Conservation (phyloP, 2,888 invertebrate genomes). For the Zele albiditarsus region DNA sequence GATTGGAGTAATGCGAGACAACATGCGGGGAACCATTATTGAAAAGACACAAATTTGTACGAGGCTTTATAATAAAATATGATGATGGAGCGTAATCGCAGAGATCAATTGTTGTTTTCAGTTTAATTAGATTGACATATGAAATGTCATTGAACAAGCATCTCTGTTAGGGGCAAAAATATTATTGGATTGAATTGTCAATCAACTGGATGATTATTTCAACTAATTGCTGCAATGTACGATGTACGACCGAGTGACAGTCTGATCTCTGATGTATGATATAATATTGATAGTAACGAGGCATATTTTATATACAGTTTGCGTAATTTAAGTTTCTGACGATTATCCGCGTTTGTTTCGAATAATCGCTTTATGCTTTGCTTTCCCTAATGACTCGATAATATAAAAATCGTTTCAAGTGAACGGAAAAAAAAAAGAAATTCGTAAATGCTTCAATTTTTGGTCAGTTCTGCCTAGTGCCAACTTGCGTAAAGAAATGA, state of each 20-base stretch:
- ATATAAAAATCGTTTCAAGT: conserved; percentile 2
- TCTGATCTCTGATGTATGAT: conserved; percentile 10
- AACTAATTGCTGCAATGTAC: not conserved
- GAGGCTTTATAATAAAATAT: conserved; percentile 50
- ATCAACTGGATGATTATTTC: not conserved
- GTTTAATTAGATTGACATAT: not conserved
- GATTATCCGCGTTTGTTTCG: not conserved
- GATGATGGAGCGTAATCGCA: conserved; percentile 37
- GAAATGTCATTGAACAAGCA: not conserved
- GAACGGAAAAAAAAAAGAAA: not conserved
- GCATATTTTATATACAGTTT: conserved; percentile 37
- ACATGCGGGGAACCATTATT: conserved; percentile 31
- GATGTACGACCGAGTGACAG: conserved; percentile 12
- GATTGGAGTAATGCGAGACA: conserved; percentile 24
- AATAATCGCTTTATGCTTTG: conserved; percentile 16
- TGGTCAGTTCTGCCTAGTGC: conserved; percentile 12
- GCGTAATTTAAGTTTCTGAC: conserved; percentile 1
- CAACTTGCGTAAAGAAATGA: conserved; percentile 50
- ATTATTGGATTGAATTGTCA: not conserved
- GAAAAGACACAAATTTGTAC: conserved; percentile 47
- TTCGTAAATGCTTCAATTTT: not conserved
- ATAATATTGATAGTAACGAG: conserved; percentile 31
- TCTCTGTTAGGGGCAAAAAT: not conserved
- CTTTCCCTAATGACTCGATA: not conserved
- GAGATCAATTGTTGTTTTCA: conserved; percentile 1